Conservation (phyloP, 1,140 invertebrate species). For the Rhyacophila brunnea region DNA sequence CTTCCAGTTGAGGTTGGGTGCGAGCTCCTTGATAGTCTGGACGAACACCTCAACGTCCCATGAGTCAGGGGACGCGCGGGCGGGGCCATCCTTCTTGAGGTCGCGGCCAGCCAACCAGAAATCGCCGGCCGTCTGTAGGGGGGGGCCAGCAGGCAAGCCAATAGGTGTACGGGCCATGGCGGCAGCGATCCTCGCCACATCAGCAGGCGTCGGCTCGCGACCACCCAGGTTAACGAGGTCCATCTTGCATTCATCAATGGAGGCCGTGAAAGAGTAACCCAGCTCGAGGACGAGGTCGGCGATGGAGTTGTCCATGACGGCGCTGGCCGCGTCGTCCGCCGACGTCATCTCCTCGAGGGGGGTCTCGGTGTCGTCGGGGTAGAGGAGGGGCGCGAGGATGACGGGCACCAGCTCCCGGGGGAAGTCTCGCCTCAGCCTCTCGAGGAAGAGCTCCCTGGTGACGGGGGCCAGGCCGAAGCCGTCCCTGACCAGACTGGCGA, state of each 20-base stretch:
- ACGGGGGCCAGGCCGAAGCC: conserved; percentile 65
- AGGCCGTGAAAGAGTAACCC: conserved; percentile 83
- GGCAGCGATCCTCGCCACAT: conserved; percentile 79
- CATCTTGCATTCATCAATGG: conserved; percentile 85
- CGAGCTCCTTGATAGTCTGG: conserved; percentile 84
- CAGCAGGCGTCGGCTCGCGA: conserved; percentile 73
- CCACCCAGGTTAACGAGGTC: conserved; percentile 74
- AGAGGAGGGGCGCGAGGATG: conserved; percentile 82
- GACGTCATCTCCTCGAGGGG: conserved; percentile 59
- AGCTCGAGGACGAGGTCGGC: conserved; percentile 86
- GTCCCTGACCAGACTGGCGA: conserved; percentile 56
- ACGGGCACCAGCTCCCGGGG: conserved; percentile 83
- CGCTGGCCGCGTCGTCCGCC: conserved; percentile 53
- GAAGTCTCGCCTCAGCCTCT: conserved; percentile 81
- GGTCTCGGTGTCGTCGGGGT: conserved; percentile 74
- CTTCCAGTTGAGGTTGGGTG: conserved; percentile 85
- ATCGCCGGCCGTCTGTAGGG: conserved; percentile 63
- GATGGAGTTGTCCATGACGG: conserved; percentile 70
- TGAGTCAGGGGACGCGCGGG: conserved; percentile 48
- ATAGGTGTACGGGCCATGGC: conserved; percentile 84
- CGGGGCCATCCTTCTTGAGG: conserved; percentile 48
- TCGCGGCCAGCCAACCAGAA: conserved; percentile 57
- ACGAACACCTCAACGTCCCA: conserved; percentile 96
- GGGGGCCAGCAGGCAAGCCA: conserved; percentile 66
- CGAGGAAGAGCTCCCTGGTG: conserved; percentile 76